Evolutionary conservation across 2,797 vertebrate species (phyloP).

Genomic region (Gorsachius magnificus): DNA sequence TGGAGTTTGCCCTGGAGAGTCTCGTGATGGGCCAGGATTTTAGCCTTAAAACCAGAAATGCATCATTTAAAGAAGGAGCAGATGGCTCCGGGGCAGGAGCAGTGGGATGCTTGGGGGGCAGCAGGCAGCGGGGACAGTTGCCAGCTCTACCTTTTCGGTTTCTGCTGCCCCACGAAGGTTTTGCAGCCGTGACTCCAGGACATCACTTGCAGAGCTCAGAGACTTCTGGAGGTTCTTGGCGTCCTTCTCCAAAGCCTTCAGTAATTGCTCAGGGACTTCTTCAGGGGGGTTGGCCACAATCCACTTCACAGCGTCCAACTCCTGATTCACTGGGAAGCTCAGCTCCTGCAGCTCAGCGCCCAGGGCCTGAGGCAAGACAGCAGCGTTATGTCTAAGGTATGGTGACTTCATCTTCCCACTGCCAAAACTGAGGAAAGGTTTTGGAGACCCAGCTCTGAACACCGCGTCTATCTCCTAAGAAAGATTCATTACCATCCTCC

Average conservation of each 20-base stretch:
- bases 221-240: conserved; percentile 87
- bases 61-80: background rate
- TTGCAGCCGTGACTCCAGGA: conserved; percentile 78
- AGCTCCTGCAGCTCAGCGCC: conserved; percentile 85
- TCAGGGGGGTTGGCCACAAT: conserved; percentile 79
- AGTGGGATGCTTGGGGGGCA: rapidly evolving
- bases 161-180: conserved; percentile 78
- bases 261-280: conserved; percentile 89
- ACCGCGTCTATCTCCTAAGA: background rate
- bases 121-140: background rate
- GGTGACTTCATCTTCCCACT: background rate
- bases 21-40: conserved; percentile 50
- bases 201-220: conserved; percentile 79
- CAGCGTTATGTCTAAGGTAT: background rate
- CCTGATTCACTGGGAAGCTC: conserved; percentile 80
- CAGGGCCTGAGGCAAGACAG: conserved; percentile 76
- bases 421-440: background rate
- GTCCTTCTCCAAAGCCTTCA: conserved; percentile 92
- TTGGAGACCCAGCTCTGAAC: background rate
- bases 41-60: conserved; percentile 51
- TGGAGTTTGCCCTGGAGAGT: conserved; percentile 67
- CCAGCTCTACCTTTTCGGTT: conserved; percentile 79
- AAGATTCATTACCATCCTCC: background rate
- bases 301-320: conserved; percentile 79
- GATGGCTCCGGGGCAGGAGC: background rate